phyloP scores from a whole-genome alignment of 92 coral and sea anemone species.

The Zoanthus sansibaricus region DNA sequence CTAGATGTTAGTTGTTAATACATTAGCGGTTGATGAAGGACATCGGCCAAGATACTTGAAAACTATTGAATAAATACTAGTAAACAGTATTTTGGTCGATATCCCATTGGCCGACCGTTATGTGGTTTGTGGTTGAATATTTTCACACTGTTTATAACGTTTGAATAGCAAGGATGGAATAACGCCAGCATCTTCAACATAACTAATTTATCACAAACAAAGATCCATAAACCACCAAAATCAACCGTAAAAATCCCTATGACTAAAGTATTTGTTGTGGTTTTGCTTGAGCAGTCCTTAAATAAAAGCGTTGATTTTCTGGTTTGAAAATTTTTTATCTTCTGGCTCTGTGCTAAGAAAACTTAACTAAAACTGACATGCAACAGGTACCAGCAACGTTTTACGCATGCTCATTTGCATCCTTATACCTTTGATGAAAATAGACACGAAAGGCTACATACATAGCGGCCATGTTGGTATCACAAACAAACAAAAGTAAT shows the following conservation, averaged over 20 bases:
- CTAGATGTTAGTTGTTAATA: neutral
- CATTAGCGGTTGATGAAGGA: too few relatives aligned
- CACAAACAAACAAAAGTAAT: too few relatives aligned
- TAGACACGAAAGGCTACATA: neutral
- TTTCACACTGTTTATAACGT: neutral
- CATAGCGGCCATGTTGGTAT: too few relatives aligned
- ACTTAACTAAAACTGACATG: too few relatives aligned
- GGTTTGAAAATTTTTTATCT: too few relatives aligned
- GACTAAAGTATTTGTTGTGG: neutral
- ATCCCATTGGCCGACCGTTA: neutral
- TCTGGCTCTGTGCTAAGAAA: too few relatives aligned
- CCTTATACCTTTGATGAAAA: neutral
- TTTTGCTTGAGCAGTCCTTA: too few relatives aligned
- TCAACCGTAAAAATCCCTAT: neutral
- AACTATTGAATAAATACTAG: neutral
- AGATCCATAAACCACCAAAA: neutral
- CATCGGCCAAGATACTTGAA: neutral
- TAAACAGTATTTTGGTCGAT: neutral
- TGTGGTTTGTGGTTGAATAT: neutral
- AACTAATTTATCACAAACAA: neutral
- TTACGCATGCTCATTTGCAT: neutral
- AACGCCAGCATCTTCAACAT: constrained; percentile 29
- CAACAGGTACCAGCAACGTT: neutral
- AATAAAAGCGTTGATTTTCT: too few relatives aligned
- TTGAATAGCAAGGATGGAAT: constrained; percentile 10